These are phyloP conservation scores for Xestia xanthographa DNA, from an alignment of 2,888 invertebrate species.

Conservation along the genomic window DNA sequence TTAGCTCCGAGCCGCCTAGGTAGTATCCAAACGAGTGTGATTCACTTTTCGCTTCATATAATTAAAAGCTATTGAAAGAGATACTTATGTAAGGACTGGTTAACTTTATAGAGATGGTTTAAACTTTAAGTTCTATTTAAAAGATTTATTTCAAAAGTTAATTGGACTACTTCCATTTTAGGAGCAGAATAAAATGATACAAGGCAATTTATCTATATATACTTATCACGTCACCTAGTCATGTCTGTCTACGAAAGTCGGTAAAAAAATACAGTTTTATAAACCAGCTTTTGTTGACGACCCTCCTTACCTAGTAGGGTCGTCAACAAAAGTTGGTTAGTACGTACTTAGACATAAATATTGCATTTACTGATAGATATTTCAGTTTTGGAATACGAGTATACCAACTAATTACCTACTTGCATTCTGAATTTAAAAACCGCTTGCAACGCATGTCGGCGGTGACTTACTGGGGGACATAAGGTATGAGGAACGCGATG, in stretches of 20 bases:
- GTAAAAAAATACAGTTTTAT: not conserved
- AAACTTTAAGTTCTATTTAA: not conserved
- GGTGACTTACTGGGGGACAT: conserved; percentile 49
- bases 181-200: too few relatives aligned
- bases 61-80: conserved; percentile 37
- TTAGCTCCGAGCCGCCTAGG: conserved; percentile 32
- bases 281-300: not conserved
- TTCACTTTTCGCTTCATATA: conserved; percentile 43
- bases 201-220: too few relatives aligned
- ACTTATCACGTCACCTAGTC: not conserved
- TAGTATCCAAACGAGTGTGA: conserved; percentile 42
- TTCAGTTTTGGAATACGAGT: not conserved
- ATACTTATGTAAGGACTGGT: conserved; percentile 11
- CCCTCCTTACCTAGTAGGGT: too few relatives aligned
- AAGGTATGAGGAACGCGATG: conserved; percentile 66
- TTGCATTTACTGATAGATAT: not conserved
- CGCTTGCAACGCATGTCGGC: conserved; percentile 12
- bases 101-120: not conserved
- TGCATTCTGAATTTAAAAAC: conserved; percentile 36
- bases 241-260: not conserved
- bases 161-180: too few relatives aligned
- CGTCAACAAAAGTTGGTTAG: too few relatives aligned
- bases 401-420: conserved; percentile 3
- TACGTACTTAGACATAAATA: not conserved
- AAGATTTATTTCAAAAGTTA: not conserved